These are phyloP conservation scores for Nyctalus aviator DNA, from an alignment of 2,797 vertebrate genomes.

Conservation along the genomic window DNA sequence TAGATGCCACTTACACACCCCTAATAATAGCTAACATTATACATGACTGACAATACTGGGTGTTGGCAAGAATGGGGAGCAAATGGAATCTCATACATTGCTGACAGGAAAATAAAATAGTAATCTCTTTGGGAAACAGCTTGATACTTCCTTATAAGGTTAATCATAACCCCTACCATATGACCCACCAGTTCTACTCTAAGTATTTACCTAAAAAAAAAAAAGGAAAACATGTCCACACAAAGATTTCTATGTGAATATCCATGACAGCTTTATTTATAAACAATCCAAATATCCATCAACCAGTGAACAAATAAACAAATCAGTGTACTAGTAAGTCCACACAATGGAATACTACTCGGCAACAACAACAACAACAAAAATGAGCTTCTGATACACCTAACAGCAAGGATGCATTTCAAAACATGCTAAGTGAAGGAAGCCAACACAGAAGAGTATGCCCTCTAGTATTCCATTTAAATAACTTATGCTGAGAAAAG, in stretches of 20 bases:
- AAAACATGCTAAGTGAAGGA: slow-evolving; percentile 49
- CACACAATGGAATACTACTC: not conserved
- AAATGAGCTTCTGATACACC: not conserved
- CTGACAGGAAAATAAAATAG: slow-evolving; percentile 9
- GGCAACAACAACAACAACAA: slow-evolving; percentile 3
- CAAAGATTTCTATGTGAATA: slow-evolving; percentile 42
- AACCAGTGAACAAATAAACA: slow-evolving; percentile 31
- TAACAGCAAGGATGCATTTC: not conserved
- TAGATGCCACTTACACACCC: not conserved
- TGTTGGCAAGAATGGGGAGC: not conserved
- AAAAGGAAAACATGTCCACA: not conserved
- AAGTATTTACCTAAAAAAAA: slow-evolving; percentile 31
- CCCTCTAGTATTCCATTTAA: not conserved
- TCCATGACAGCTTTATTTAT: not conserved
- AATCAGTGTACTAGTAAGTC: not conserved
- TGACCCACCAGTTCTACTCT: slow-evolving; percentile 3
- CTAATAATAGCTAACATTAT: not conserved
- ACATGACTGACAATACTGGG: not conserved
- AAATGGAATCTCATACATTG: slow-evolving; percentile 36
- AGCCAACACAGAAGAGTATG: slow-evolving; percentile 10
- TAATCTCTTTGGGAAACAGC: not conserved
- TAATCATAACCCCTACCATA: not conserved
- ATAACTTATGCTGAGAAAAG: slow-evolving; percentile 16
- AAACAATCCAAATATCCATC: slow-evolving; percentile 28
- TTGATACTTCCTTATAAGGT: not conserved